Conservation (phyloP, 2,888 invertebrate genomes). For the Phyto melanocephala region DNA sequence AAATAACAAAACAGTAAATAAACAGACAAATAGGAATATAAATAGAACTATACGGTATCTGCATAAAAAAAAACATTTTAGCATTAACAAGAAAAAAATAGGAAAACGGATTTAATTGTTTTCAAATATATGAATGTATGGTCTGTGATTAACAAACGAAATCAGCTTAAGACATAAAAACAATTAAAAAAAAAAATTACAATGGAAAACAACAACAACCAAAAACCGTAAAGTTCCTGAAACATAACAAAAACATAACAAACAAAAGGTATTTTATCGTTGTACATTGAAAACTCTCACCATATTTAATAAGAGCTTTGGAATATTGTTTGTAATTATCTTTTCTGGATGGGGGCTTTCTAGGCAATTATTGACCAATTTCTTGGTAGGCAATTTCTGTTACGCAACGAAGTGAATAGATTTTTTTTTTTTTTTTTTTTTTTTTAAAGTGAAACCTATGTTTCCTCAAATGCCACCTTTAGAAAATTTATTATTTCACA, state of each 20-base stretch:
- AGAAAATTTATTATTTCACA: too few species aligned
- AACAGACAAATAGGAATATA: not conserved
- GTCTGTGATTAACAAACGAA: not conserved
- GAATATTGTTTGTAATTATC: not conserved
- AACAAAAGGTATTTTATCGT: not conserved
- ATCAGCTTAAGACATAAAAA: not conserved
- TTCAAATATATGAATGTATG: not conserved
- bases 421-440: too few species aligned
- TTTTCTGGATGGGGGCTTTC: not conserved
- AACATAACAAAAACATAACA: not conserved
- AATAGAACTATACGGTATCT: too few species aligned
- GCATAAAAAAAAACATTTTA: too few species aligned
- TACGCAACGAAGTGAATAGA: too few species aligned
- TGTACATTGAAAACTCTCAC: not conserved
- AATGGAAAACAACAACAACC: not conserved
- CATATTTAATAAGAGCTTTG: not conserved
- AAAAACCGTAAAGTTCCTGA: not conserved
- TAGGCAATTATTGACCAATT: too few species aligned
- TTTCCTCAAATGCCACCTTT: too few species aligned
- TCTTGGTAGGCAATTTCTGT: not conserved
- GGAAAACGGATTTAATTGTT: conserved; percentile 34
- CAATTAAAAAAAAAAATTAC: not conserved
- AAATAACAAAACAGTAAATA: not conserved
- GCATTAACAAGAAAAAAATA: conserved; percentile 20
- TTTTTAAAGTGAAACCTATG: too few species aligned